Evolutionary conservation across 2,888 invertebrate species (phyloP).

Genomic region (Deroplatys truncata): DNA sequence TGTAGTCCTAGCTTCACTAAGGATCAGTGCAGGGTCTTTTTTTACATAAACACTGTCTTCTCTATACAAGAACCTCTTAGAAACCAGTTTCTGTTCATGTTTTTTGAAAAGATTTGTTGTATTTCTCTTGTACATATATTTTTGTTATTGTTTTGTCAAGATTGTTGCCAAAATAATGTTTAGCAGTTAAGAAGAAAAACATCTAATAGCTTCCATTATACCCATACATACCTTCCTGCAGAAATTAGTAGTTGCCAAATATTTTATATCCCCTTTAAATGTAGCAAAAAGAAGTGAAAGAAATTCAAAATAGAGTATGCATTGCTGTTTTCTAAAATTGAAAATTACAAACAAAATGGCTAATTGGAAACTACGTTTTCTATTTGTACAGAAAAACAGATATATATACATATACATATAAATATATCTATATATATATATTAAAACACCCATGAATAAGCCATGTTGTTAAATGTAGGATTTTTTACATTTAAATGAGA

Average conservation of each 20-base stretch:
- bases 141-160: slow-evolving; percentile 13
- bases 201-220: neutral
- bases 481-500: slow-evolving; percentile 7
- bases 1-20: neutral
- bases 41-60: neutral
- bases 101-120: neutral
- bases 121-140: slow-evolving; percentile 10
- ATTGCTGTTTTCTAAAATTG: neutral
- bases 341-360: neutral
- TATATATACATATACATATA: neutral
- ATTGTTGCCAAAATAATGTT: slow-evolving; percentile 12
- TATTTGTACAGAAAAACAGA: slow-evolving; percentile 4
- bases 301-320: neutral
- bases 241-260: slow-evolving; percentile 15
- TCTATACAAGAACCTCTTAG: neutral
- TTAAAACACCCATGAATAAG: neutral
- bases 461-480: slow-evolving; percentile 14
- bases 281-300: neutral
- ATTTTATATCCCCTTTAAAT: slow-evolving; percentile 13
- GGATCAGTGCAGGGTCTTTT: neutral
- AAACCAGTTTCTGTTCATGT: neutral
- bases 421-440: neutral
- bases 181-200: neutral
- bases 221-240: neutral
- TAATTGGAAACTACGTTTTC: neutral